Conservation (phyloP, 1,140 invertebrate species). For the Stenopsyche tienmushanensis region DNA sequence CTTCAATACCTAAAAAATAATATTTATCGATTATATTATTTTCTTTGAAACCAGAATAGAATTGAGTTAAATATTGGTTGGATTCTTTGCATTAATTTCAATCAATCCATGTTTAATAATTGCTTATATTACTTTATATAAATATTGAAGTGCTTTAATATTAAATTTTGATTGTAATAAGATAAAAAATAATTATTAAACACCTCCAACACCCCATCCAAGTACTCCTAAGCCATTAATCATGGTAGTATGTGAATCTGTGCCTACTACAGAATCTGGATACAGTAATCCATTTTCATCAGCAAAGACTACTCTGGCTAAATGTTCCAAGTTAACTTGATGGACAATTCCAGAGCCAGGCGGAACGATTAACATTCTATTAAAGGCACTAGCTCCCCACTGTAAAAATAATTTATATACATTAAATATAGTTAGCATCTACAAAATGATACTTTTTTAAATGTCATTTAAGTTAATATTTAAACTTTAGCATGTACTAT, state of each 20-base stretch:
- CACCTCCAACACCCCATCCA: slow-evolving; percentile 75
- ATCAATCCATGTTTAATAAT: too few species aligned
- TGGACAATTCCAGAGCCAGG: slow-evolving; percentile 98
- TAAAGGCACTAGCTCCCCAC: slow-evolving; percentile 95
- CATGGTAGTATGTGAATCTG: slow-evolving; percentile 99
- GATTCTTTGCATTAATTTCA: too few species aligned
- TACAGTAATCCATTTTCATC: slow-evolving; percentile 70
- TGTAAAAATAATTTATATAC: slow-evolving; percentile 46
- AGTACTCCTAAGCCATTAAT: slow-evolving; percentile 88
- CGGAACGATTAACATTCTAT: slow-evolving; percentile 97
- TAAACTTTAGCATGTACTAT: too few species aligned
- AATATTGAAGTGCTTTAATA: slow-evolving; percentile 1
- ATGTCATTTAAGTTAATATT: neutral
- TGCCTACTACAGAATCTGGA: slow-evolving; percentile 97
- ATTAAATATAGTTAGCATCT: neutral
- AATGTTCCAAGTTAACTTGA: slow-evolving; percentile 96
- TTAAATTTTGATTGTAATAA: neutral
- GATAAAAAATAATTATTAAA: slow-evolving; percentile 17
- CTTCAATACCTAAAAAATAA: slow-evolving; percentile 69
- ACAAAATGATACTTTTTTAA: neutral
- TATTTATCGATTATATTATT: too few species aligned
- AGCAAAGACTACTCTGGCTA: slow-evolving; percentile 92
- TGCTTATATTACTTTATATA: too few species aligned
- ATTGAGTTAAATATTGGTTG: too few species aligned
- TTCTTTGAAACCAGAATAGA: too few species aligned